Evolutionary conservation across 1,140 invertebrate genomes (phyloP), one percentile per base, ranked within the genome.

Genomic region (Drosophila jambulina): DNA sequence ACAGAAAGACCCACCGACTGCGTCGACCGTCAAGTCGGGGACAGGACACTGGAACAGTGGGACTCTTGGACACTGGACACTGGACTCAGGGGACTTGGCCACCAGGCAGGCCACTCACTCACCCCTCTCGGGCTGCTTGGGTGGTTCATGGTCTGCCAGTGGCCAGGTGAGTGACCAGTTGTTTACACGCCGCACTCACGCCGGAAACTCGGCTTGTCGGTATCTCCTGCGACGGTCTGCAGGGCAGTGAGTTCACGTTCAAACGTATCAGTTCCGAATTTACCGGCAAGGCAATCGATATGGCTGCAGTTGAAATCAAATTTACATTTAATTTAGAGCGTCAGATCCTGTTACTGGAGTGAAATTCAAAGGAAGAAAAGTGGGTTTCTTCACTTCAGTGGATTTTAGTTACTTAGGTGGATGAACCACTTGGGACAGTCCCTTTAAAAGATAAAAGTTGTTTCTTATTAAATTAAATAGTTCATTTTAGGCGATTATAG

Each of bases 121-220:
- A 19, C 64, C 36, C 29, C 2, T 21, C 23, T 36, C 15, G 15
- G 32, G 8, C 6, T 23, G 51, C 29, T 9, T 53, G 51, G 15
- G 12, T 21, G 23, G 32, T 46, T 67, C 45, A n/a, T 38, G 58
- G 51, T 12, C 25, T 54, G 53, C 53, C 60, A 71, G 70, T 63
- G 36, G 49, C 71, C 45, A 77, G 75, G 75, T 77, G 74, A 77
- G 40, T 77, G 75, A 77, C 75, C 75, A 77, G 75, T 59, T 45
- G 74, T 76, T 67, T 74, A 74, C 70, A n/a, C 13, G 32, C 53
- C 61, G 45, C 49, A 51, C 27, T 45, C 59, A 40, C 34, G 32
- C 46, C n/a, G 68, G 43, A 62, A 60, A 45, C 70, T 56, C 53
- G 29, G 38, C 45, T 51, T 34, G 34, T 42, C 62, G 49, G 40